Percentiles rank a stretch among this genome's conserved stretches.
Evolutionary conservation across 2,888 invertebrate species (phyloP).

Genomic region (Tridacna gigas): DNA sequence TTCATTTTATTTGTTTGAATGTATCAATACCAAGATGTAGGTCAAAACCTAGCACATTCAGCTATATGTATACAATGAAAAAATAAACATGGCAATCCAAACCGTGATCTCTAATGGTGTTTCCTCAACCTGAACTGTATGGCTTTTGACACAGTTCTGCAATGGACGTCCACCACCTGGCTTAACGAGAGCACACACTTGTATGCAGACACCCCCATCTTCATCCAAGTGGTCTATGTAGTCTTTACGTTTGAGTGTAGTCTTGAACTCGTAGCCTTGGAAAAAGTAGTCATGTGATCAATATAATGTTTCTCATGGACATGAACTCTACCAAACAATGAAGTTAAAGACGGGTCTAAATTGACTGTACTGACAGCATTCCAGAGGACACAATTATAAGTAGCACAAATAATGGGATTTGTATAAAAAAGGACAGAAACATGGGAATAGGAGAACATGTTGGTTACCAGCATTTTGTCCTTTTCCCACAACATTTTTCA

Average conservation of each 20-base stretch:
- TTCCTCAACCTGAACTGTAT: slow-evolving; percentile 35
- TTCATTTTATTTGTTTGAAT: no score
- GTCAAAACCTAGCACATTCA: neutral
- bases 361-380: no score
- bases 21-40: no score
- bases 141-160: slow-evolving; percentile 44
- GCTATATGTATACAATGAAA: neutral
- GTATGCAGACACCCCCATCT: slow-evolving; percentile 38
- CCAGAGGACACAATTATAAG: no score
- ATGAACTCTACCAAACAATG: no score
- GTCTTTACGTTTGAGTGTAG: slow-evolving; percentile 26
- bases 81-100: neutral
- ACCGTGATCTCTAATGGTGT: slow-evolving; percentile 40
- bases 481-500: no score
- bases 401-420: no score
- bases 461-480: no score
- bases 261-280: slow-evolving; percentile 39
- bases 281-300: no score
- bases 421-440: no score
- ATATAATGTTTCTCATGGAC: neutral
- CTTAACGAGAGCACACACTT: slow-evolving; percentile 41
- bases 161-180: neutral
- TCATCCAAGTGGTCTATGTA: slow-evolving; percentile 40
- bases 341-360: no score
- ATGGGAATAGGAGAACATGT: no score